Base-by-base conservation (phyloP, 2,113 vertebrate species). In the Rhynchomys soricoides region DNA sequence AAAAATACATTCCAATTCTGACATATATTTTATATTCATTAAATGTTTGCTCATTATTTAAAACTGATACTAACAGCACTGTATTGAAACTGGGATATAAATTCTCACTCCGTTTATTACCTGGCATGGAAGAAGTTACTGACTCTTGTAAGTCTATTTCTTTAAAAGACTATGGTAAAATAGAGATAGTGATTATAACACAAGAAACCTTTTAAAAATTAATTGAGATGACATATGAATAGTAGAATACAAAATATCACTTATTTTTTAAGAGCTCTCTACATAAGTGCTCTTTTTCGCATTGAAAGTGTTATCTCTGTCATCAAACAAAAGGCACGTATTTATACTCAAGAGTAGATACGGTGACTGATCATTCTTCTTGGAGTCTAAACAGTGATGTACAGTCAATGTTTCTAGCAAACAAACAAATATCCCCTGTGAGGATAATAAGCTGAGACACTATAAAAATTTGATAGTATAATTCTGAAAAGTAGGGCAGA, bases 311-410 rank as follows among this genome's bases (percentile, higher is more conserved):
- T 59, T 74, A 43, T 57, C 52, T 2, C 7, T 90, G 31, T 43
- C 48, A 68, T 8, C 19, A 29, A 75, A 87, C 40, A 50, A 74
- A 64, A 29, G 57, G 1, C 4, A 26, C 66, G 34, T 21, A 37
- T 81, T 79, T 52, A 45, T 12, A 82, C 57, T 19, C 24, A 82
- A 90, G 64, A 86, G 43, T 52, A 87, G 17, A n/a, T 7, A 55
- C 0, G 19, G 1, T 19, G 5, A 19, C 15, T 1, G 1, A 78
- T 15, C 12, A 10, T 82, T 57, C 24, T 79, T 7, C n/a, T 26
- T 74, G 43, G 7, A 40, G 11, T 79, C 19, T 74, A 24, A 57
- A 71, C 1, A 82, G 29, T 37, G 12, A 70, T 43, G 5, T 5
- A 34, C 13, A 70, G 21, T 19, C 45, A 4, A 15, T 31, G 10